These are phyloP conservation scores for Hippolais icterina DNA, from an alignment of 2,113 vertebrate species.

Conservation along the genomic window DNA sequence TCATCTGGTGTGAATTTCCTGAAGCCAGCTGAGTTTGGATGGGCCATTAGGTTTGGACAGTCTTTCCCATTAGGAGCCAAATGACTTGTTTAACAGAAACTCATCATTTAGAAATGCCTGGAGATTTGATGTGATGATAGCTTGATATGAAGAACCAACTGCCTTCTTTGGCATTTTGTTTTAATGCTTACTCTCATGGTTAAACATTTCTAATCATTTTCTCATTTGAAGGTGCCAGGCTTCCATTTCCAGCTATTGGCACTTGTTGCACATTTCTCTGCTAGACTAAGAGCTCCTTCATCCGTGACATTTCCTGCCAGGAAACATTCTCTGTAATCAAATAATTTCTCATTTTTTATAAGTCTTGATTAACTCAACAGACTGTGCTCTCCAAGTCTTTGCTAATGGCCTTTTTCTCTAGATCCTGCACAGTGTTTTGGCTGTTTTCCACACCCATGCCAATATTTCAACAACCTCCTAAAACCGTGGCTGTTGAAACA, in stretches of 20 bases:
- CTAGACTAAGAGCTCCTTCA: neutral
- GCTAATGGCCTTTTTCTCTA: neutral
- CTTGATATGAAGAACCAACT: neutral
- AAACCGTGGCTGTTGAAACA: neutral
- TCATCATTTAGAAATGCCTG: neutral
- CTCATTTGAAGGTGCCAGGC: constrained; percentile 1
- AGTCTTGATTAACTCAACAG: neutral
- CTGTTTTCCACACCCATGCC: neutral
- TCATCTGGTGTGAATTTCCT: neutral
- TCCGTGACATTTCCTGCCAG: neutral
- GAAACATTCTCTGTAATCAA: neutral
- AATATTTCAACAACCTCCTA: neutral
- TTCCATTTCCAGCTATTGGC: neutral
- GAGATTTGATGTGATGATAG: neutral
- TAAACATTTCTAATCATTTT: neutral
- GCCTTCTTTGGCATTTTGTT: neutral
- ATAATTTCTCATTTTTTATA: neutral
- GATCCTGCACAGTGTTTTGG: neutral
- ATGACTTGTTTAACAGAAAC: neutral
- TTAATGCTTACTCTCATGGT: neutral
- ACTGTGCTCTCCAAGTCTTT: neutral
- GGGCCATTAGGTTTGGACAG: neutral
- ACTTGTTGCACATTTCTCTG: neutral
- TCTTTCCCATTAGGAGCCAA: neutral
- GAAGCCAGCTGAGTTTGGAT: neutral